Base-by-base conservation (phyloP, 92 coral and sea anemone genomes). In the Palythoa caribaeorum region DNA sequence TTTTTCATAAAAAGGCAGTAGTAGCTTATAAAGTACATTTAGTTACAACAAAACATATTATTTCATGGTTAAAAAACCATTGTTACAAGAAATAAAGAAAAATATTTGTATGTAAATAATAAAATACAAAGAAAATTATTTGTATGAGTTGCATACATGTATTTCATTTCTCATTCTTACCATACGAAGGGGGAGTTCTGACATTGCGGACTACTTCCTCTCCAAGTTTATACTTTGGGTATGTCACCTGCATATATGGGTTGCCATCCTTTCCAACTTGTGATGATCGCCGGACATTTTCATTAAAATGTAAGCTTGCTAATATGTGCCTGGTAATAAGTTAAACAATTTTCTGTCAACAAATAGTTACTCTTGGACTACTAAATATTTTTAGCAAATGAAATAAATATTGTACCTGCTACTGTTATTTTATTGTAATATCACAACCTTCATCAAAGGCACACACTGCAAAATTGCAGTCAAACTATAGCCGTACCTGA, bases 191-290 rank as follows among this genome's bases (percentile, higher is more conserved):
- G 9, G 77, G 77, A 38, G 20, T 10, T 38, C 52, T 44, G 51
- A 38, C 77, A 38, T 73, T 38, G n/a, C 53, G 77, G 28, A 73
- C 77, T 38, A 73, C 77, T 73, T 73, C 77, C n/a, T 73, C 77
- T 13, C 77, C 77, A 38, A 40, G 77, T 73, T 73, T 73, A 16
- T 38, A 40, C 53, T 73, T 73, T 38, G 77, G 77, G 19, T 9
- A 73, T 38, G 77, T 38, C 52, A 73, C 77, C 38, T 4, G 3
- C 50, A 38, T 38, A 38, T 73, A 73, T 16, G 28, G 21, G 19
- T 39, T 11, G 9, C 77, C 77, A 73, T 73, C 52, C 9, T 73
- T 73, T 11, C 53, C 72, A 66, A n/a, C 9, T 11, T 66, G 72
- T 0, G 38, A 3, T n/a, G 72, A 66, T 37, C 72, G 72, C 72